phyloP scores from a whole-genome alignment of 1,140 invertebrate species.

The Penaeus vannamei region DNA sequence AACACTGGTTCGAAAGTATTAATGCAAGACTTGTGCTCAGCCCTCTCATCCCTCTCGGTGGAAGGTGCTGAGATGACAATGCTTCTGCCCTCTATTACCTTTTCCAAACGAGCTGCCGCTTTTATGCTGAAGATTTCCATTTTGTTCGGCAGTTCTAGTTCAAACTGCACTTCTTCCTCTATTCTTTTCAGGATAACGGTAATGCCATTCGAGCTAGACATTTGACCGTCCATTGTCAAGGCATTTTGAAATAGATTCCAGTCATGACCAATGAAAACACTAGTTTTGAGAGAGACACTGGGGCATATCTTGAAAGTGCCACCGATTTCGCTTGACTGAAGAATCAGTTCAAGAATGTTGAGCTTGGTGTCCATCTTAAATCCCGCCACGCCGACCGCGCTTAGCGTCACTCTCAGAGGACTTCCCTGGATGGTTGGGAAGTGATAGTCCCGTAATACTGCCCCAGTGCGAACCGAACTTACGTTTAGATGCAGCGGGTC shows the following conservation, averaged over 20 bases:
- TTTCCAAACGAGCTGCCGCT: constrained; percentile 35
- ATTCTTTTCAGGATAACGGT: not conserved
- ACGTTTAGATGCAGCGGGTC: not conserved
- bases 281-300: constrained; percentile 22
- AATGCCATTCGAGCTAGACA: constrained; percentile 30
- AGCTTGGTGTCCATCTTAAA: constrained; percentile 25
- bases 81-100: not conserved
- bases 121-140: constrained; percentile 42
- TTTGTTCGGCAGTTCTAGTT: constrained; percentile 44
- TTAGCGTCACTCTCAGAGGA: constrained; percentile 4
- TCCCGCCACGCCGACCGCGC: constrained; percentile 24
- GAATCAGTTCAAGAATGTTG: not conserved
- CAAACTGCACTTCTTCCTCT: constrained; percentile 12
- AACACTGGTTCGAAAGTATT: constrained; percentile 24
- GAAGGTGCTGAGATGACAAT: constrained; percentile 25
- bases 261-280: constrained; percentile 48
- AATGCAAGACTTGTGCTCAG: constrained; percentile 7
- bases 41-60: constrained; percentile 22
- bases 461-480: not conserved
- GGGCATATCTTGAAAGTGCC: constrained; percentile 26
- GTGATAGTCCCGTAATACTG: not conserved
- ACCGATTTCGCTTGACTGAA: not conserved
- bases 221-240: constrained; percentile 6
- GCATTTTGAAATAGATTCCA: constrained; percentile 16
- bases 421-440: constrained; percentile 2